phyloP scores from a whole-genome alignment of 2,113 vertebrate species.

The Anarrhichthys ocellatus region DNA sequence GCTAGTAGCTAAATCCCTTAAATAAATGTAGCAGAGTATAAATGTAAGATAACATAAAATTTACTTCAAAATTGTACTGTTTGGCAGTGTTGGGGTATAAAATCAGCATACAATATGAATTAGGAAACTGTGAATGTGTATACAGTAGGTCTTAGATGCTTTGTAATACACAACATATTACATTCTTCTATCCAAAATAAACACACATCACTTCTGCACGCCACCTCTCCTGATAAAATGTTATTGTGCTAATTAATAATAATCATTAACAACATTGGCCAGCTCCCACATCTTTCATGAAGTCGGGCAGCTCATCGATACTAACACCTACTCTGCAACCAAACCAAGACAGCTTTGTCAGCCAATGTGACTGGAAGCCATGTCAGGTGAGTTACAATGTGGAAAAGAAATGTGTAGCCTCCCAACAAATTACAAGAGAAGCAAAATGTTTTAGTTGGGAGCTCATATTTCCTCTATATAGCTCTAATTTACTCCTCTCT shows the following conservation, averaged over 20 bases:
- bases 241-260: conserved; percentile 37
- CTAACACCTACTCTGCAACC: conserved; percentile 23
- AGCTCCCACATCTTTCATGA: conserved; percentile 13
- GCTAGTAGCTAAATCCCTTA: background rate
- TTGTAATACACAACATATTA: background rate
- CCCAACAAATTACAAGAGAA: conserved; percentile 16
- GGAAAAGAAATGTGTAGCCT: conserved; percentile 9
- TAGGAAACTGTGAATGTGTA: background rate
- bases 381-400: background rate
- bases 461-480: background rate
- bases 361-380: conserved; percentile 15
- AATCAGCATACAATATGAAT: background rate
- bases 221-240: conserved; percentile 10
- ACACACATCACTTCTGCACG: background rate
- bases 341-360: conserved; percentile 38
- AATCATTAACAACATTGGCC: conserved; percentile 16
- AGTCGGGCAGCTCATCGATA: conserved; percentile 49
- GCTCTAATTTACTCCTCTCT: conserved; percentile 14
- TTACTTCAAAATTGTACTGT: background rate
- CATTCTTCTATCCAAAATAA: background rate
- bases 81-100: background rate
- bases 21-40: background rate
- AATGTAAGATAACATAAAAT: background rate
- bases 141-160: background rate
- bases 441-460: conserved; percentile 2